Base-by-base conservation (phyloP, 2,113 vertebrate species). In the Uropsilus gracilis region DNA sequence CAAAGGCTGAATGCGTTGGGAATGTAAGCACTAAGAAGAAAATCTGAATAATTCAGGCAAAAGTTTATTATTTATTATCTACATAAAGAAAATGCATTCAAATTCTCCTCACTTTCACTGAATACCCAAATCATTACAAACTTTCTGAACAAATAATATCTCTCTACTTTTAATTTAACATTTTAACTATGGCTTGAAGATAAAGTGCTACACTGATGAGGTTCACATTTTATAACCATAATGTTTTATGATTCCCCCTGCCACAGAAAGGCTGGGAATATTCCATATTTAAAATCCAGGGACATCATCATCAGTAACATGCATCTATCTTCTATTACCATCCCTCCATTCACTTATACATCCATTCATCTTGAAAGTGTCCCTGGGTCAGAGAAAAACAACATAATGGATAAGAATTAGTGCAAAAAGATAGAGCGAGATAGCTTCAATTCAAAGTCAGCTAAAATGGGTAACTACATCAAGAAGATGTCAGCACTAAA, bases 31-130 rank as follows among this genome's bases (percentile, higher is more conserved):
- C 80, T 53, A 93, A 91, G 24, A 55, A 71, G 42, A 69, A 71
- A 73, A n/a, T 68, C 39, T 94, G 68, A 90, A 76, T 71, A 94
- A 97, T 81, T 96, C 63, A 80, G 93, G 85, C 3, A 87, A 86
- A 3, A 94, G 82, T 61, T 94, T 95, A 94, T 90, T 77, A 68
- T 85, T 91, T 92, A 63, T 34, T n/a, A 87, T n/a, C 6, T 72
- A 44, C 71, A 61, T 91, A 85, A 87, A 87, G 78, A 93, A 90
- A 86, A 69, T 77, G 11, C 48, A 76, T 46, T 75, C 88, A 87
- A 30, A 16, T 17, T 28, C n/a, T 92, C 39, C 13, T 37, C 57
- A 72, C 0, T 24, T 97, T 76, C 69, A 5, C 0, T 42, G 63
- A 93, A 86, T 90, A 89, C 37, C 39, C 0, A 20, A 89, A 50